A percentile compares a stretch with the other conserved stretches of the same genome.
These are phyloP conservation scores for Macrotus californicus DNA, from an alignment of 2,113 vertebrate species.

Conservation along the genomic window DNA sequence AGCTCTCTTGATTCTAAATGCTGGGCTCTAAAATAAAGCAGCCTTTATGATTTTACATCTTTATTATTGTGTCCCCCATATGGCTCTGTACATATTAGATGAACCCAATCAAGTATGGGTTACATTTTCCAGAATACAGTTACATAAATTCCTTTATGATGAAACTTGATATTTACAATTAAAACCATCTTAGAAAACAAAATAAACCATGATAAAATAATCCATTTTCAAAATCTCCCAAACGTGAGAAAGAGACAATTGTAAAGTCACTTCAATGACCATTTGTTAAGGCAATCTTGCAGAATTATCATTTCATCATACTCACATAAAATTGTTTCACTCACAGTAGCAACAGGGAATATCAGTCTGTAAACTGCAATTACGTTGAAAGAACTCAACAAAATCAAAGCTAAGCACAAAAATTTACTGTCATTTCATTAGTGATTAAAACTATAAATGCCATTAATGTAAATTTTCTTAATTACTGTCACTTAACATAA, in stretches of 20 bases:
- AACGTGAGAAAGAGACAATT: conserved; percentile 60
- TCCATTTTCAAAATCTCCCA: background rate
- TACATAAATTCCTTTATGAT: background rate
- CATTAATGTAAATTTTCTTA: conserved; percentile 26
- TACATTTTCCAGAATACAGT: background rate
- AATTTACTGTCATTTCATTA: conserved; percentile 9
- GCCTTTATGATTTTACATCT: background rate
- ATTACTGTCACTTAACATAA: background rate
- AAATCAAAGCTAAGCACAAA: conserved; percentile 46
- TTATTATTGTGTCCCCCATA: background rate
- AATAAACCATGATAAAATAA: conserved; percentile 6
- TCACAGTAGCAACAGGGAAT: conserved; percentile 22
- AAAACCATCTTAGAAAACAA: conserved; percentile 27
- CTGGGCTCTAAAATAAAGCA: background rate
- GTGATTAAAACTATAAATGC: background rate
- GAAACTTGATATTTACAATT: conserved; percentile 13
- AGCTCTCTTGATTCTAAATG: background rate
- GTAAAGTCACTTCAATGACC: conserved; percentile 61
- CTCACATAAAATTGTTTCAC: conserved; percentile 23
- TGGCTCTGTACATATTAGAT: background rate
- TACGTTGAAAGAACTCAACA: conserved; percentile 51
- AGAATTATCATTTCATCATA: conserved; percentile 45
- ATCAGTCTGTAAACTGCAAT: background rate
- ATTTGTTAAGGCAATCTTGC: conserved; percentile 25
- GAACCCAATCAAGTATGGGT: background rate